Evolutionary conservation across 2,888 invertebrate species (phyloP), one percentile per base, ranked within the genome.

Genomic region (Lamproptera curius): DNA sequence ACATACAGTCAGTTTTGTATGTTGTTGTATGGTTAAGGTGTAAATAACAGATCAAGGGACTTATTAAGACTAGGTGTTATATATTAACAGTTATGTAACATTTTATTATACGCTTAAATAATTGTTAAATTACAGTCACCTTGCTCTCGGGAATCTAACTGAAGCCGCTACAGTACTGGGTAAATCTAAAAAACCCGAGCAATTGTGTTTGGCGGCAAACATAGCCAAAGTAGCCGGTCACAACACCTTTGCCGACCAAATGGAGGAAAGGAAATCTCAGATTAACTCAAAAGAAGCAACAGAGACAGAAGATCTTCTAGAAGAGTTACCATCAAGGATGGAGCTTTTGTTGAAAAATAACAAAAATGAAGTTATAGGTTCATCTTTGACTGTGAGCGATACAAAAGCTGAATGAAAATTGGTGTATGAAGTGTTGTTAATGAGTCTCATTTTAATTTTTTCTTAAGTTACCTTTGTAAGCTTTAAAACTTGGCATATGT

Each of bases 121-220:
- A 4, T n/a, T n/a, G n/a, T n/a, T n/a, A n/a, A n/a, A 28, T 31
- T 31, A 11, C 73, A 93, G 94, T 63, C 85, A 89, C 55, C 75
- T 93, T 10, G 89, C 87, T 9, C 67, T 91, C 40, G 90, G 89
- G 15, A 78, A 92, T 34, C 75, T 90, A 3, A 80, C 88, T n/a
- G 83, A 90, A 60, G 94, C 93, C 0, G 91, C 92, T 0, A 80
- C 88, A 50, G 58, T 82, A 1, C 76, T 94, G 16, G 83, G 90
- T n/a, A 85, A 89, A 20, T 80, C 91, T 16, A 74, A 73, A 1
- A 88, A 91, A 42, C 64, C 88, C n/a, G 73, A 85, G 0, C 73
- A 80, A 37, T 74, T 93, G 16, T 76, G 84, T 46, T 66, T 92
- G 9, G 92, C 93, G 0, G 83, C 89, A 0, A 89, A 91, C 39